phyloP scores from a whole-genome alignment of 2,888 invertebrate species.

The Leptarthrus brevirostris region DNA sequence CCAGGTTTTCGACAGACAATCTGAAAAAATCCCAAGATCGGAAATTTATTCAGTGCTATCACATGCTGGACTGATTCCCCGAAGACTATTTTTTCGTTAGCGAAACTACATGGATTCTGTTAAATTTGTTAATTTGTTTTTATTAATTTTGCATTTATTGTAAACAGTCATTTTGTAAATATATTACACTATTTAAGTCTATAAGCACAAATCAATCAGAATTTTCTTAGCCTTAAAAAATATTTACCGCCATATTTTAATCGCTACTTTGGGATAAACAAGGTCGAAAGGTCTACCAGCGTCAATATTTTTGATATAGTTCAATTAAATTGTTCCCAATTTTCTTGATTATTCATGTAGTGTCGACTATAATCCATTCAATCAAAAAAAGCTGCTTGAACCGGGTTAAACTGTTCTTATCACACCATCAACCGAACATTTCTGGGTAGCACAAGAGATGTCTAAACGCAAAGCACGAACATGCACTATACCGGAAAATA shows the following conservation, averaged over 20 bases:
- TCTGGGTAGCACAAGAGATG: not conserved
- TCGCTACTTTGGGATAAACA: too few relatives aligned
- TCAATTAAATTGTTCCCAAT: too few relatives aligned
- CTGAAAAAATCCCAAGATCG: slow-evolving; percentile 72
- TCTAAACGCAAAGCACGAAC: not conserved
- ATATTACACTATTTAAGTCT: not conserved
- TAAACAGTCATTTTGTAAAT: slow-evolving; percentile 17
- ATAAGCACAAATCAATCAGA: too few relatives aligned
- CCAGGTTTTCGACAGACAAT: slow-evolving; percentile 72
- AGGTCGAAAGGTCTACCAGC: too few relatives aligned
- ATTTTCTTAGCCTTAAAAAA: too few relatives aligned
- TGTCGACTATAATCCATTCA: too few relatives aligned
- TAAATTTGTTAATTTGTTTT: slow-evolving; percentile 6
- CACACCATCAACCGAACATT: not conserved
- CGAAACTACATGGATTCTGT: not conserved
- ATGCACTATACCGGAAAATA: slow-evolving; percentile 23
- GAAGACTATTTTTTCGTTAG: slow-evolving; percentile 56
- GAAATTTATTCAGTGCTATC: slow-evolving; percentile 75
- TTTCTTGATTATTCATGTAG: too few relatives aligned
- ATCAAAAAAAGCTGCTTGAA: slow-evolving; percentile 3
- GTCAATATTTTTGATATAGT: too few relatives aligned
- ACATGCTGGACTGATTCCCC: slow-evolving; percentile 73
- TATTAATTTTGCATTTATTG: not conserved
- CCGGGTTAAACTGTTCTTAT: not conserved
- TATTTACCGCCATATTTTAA: too few relatives aligned